Evolutionary conservation across 1,140 invertebrate genomes (phyloP).

Genomic region (Drosophila equinoxialis): DNA sequence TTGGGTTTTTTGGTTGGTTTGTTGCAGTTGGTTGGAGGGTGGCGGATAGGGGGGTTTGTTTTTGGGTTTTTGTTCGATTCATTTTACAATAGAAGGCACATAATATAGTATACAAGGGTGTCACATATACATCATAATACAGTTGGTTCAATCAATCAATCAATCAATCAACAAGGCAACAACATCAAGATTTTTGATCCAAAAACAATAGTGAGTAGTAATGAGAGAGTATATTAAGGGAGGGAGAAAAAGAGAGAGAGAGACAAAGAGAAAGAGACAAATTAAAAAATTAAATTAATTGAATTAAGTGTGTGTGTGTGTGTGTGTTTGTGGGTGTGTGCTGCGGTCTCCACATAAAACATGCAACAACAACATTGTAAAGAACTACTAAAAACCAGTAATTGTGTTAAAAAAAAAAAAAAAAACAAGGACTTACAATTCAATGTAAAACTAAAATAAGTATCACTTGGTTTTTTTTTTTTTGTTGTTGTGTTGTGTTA

Average conservation of each 20-base stretch:
- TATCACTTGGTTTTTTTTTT: not conserved
- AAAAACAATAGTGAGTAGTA: constrained; percentile 3
- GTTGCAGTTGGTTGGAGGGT: constrained; percentile 11
- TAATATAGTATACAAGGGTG: constrained; percentile 4
- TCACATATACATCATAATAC: constrained; percentile 12
- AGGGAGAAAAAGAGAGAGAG: constrained; percentile 45
- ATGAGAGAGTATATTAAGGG: constrained; percentile 16
- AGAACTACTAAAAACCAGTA: constrained; percentile 26
- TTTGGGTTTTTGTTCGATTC: not conserved
- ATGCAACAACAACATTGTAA: constrained; percentile 2
- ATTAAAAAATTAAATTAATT: constrained; percentile 36
- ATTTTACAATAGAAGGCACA: not conserved
- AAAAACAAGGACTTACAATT: not conserved
- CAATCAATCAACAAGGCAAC: constrained; percentile 14
- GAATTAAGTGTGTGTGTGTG: not conserved
- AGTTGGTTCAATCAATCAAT: constrained; percentile 29
- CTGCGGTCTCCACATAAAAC: not conserved
- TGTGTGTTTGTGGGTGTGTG: not conserved
- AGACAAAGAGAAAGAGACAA: constrained; percentile 52
- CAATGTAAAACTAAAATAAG: constrained; percentile 27
- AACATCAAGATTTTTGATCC: constrained; percentile 21
- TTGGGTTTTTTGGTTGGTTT: not conserved
- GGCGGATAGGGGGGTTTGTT: constrained; percentile 27
- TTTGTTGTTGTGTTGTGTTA: not conserved
- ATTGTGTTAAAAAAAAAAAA: not conserved